Evolutionary conservation across 2,888 invertebrate species (phyloP), one percentile per base, ranked within the genome.

Genomic region (Himalopsyche tibetana): DNA sequence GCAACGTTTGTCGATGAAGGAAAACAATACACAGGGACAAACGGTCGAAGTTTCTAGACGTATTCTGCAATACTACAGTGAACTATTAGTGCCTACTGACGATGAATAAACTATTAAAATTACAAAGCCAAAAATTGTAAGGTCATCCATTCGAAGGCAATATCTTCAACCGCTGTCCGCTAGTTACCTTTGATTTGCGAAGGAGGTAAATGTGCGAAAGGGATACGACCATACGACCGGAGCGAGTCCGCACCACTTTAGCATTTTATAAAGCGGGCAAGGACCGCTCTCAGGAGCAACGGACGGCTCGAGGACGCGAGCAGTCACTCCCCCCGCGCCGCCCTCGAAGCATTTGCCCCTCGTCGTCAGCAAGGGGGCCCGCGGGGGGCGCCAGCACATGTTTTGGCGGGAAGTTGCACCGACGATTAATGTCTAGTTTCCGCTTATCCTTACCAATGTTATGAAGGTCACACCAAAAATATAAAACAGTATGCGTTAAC

Each of bases 201-300:
- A 80, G 80, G 80, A 42, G 38, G 17, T 42, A 80, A 5, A 40
- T 40, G 85, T 80, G 80, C 38, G 85, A 85, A 28, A 80, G 55
- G 80, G 83, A 85, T 80, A 36, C 79, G 36, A 38, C 36, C 28
- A 85, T 28, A 38, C 56, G 36, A 15, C 42, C 42, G 79, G 83
- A 80, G 80, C 15, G 82, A 15, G 36, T 17, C 19, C 6, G 63
- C n/a, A 63, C 5, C 28, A 63, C 63, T 63, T 63, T 19, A 63
- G 63, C 63, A 63, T 63, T 63, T 63, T 63, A 63, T 63, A 56
- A 51, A 42, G 79, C 84, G 84, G 87, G 84, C 87, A 87, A 87
- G 87, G 87, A 87, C 87, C 87, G 85, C 86, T 51, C 51, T 55
- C n/a, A 87, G 87, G 87, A 87, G 85, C 87, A 87, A 85, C 83